A percentile compares a stretch with the other conserved stretches of the same genome.
Evolutionary conservation across 2,888 invertebrate genomes (phyloP).

Genomic region (Netelia virgata): DNA sequence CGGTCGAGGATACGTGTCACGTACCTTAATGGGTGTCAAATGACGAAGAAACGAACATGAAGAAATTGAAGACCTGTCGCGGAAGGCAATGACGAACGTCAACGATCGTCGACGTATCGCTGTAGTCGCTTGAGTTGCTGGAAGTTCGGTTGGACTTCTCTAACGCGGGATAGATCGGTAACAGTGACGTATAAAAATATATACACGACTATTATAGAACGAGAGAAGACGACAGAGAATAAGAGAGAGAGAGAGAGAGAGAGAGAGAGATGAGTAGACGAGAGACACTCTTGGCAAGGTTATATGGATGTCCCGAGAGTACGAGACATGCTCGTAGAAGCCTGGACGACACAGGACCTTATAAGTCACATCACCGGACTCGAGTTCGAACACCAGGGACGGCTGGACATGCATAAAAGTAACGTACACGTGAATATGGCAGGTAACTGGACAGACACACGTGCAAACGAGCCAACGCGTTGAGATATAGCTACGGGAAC

Average conservation of each 20-base stretch:
- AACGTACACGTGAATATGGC: conserved; percentile 75
- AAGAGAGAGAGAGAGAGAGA: conserved; percentile 28
- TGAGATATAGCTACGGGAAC: conserved; percentile 45
- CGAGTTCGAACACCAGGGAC: conserved; percentile 60
- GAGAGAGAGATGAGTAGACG: conserved; percentile 3
- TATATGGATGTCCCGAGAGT: conserved; percentile 50
- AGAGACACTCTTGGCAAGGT: conserved; percentile 18
- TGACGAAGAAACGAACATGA: conserved; percentile 30
- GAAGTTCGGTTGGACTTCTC: conserved; percentile 47
- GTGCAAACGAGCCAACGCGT: conserved; percentile 61
- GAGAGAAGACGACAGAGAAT: conserved; percentile 26
- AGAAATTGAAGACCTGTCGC: conserved; percentile 25
- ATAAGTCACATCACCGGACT: conserved; percentile 52
- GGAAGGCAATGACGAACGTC: conserved; percentile 32
- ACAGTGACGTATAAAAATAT: conserved; percentile 6
- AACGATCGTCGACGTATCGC: conserved; percentile 4
- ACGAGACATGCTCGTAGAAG: conserved; percentile 22
- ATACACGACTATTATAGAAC: conserved; percentile 41
- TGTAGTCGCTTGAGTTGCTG: conserved; percentile 27
- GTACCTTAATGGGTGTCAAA: conserved; percentile 58
- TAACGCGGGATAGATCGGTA: conserved; percentile 46
- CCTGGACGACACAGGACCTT: conserved; percentile 43
- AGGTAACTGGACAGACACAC: conserved; percentile 73
- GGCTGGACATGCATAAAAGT: conserved; percentile 74
- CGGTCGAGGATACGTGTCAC: conserved; percentile 16